phyloP scores from a whole-genome alignment of 2,888 invertebrate species.

The Pinctada fucata region DNA sequence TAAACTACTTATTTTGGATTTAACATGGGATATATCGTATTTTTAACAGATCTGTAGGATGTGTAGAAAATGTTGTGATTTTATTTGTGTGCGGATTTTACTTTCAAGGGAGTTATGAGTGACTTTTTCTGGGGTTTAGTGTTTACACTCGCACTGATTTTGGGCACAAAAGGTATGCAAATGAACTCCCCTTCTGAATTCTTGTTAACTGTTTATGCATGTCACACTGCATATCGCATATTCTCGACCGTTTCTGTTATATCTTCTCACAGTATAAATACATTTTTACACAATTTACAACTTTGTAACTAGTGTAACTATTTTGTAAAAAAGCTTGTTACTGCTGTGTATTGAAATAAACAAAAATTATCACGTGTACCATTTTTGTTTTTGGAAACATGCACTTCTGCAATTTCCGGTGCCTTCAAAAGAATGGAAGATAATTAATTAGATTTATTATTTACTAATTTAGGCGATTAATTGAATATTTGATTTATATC shows the following conservation, averaged over 20 bases:
- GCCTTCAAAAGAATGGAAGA: too few relatives aligned
- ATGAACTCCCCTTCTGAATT: slow-evolving; percentile 16
- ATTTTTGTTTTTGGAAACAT: too few relatives aligned
- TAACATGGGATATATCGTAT: neutral
- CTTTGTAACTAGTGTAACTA: neutral
- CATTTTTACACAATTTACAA: neutral
- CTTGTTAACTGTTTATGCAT: neutral
- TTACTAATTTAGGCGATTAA: too few relatives aligned
- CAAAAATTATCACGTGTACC: too few relatives aligned
- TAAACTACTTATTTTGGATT: neutral
- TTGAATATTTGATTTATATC: too few relatives aligned
- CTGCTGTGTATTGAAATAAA: too few relatives aligned
- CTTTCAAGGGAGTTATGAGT: slow-evolving; percentile 24
- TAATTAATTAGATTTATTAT: too few relatives aligned
- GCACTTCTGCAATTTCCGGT: too few relatives aligned
- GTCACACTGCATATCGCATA: neutral
- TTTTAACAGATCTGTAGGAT: neutral
- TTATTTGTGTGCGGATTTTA: slow-evolving; percentile 12
- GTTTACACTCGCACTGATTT: slow-evolving; percentile 25
- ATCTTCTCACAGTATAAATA: neutral
- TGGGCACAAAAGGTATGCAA: slow-evolving; percentile 29
- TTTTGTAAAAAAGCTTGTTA: too few relatives aligned
- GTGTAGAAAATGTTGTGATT: slow-evolving; percentile 3
- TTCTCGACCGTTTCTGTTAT: neutral
- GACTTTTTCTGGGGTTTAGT: slow-evolving; percentile 17